Evolutionary conservation across 2,888 invertebrate genomes (phyloP).

Genomic region (Microplitis deprimator): DNA sequence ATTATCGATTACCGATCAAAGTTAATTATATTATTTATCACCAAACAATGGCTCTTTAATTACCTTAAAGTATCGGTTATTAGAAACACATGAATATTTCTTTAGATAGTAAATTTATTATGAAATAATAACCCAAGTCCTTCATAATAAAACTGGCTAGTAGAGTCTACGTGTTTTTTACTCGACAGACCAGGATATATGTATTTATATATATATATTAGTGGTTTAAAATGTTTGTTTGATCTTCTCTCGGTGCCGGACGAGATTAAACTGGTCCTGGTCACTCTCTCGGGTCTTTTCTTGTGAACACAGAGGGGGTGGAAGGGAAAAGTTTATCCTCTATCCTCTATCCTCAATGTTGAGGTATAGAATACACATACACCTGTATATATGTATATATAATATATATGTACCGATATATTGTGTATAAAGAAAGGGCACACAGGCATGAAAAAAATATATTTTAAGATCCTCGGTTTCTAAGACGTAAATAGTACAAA

Average conservation of each 20-base stretch:
- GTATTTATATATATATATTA: no score
- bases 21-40: conserved; percentile 11
- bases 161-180: no score
- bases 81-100: neutral
- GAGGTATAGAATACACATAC: neutral
- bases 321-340: conserved; percentile 16
- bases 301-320: conserved; percentile 13
- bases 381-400: neutral
- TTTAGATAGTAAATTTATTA: neutral
- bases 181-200: no score
- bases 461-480: neutral
- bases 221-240: neutral
- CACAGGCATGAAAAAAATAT: conserved; percentile 7
- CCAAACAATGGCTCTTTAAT: conserved; percentile 6
- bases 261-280: conserved; percentile 40
- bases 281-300: conserved; percentile 20
- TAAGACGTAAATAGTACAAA: neutral
- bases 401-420: neutral
- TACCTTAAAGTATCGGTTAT: neutral
- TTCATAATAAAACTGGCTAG: no score
- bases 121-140: neutral
- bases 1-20: conserved; percentile 5
- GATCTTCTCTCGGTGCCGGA: conserved; percentile 28
- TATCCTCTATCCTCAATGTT: neutral
- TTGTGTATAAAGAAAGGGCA: conserved; percentile 23